Percentiles rank a stretch among this genome's conserved stretches.
phyloP scores from a whole-genome alignment of 53 echinoderm and acorn worm genomes.

The Antedon mediterranea region DNA sequence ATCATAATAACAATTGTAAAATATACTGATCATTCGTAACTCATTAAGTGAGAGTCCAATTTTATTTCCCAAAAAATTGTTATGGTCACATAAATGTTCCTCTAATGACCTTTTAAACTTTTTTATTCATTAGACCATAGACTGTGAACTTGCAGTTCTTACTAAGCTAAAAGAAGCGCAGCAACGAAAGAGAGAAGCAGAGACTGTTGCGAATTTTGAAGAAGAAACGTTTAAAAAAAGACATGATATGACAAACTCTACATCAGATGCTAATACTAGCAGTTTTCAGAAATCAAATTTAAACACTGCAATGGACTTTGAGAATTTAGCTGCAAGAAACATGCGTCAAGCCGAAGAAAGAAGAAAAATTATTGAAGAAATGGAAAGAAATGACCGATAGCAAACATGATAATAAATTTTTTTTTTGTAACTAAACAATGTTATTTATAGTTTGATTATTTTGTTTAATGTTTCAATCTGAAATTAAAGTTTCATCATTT shows the following conservation, averaged over 20 bases:
- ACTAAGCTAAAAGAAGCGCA: not conserved
- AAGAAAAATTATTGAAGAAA: slow-evolving; percentile 45
- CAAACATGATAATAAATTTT: not conserved
- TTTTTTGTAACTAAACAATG: too few species aligned
- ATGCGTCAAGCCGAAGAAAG: slow-evolving; percentile 51
- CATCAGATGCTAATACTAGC: not conserved
- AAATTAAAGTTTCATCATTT: too few species aligned
- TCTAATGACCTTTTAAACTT: too few species aligned
- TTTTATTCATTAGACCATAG: not conserved
- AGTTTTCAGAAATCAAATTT: not conserved
- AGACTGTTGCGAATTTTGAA: not conserved
- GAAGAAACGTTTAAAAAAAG: not conserved
- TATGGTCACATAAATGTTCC: too few species aligned
- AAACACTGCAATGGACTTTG: slow-evolving; percentile 34
- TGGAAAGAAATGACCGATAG: slow-evolving; percentile 43
- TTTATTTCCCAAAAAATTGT: too few species aligned
- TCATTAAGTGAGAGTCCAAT: too few species aligned
- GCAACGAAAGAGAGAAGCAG: not conserved
- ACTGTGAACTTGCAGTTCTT: not conserved
- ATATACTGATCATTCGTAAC: too few species aligned
- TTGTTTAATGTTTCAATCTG: too few species aligned
- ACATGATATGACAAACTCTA: not conserved
- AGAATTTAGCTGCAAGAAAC: slow-evolving; percentile 40
- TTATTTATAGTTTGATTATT: too few species aligned
- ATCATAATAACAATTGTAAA: too few species aligned